Evolutionary conservation across 2,113 vertebrate species (phyloP), one percentile per base, ranked within the genome.

Genomic region (Cricetomys ansorgei): DNA sequence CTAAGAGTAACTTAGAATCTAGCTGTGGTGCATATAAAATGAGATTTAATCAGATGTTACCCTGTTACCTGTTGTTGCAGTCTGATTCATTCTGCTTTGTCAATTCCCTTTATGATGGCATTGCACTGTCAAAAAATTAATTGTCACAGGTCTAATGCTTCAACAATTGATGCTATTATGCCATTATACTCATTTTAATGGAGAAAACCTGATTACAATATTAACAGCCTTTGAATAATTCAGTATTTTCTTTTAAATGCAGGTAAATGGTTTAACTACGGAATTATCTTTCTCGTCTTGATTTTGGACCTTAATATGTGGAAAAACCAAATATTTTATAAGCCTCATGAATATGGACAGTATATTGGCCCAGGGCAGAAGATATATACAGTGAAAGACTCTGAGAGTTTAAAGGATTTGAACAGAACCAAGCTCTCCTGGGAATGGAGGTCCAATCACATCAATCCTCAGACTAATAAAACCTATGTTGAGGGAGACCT

Each of bases 231-330:
- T 94, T 89, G 90, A 85, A 96, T 91, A 94, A 95, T 98, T n/a
- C 95, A 95, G 7, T 96, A 83, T 92, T 98, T 98, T 94, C 98
- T 96, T 98, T 98, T 92, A 93, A 83, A 97, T 98, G 96, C 98
- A 99, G 99, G 99, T 70, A 99, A 99, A 98, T 99, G 99, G 99
- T 99, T 99, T 98, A 99, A 99, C 98, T 99, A 99, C 64, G 99
- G 99, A 43, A 99, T 99, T 98, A 99, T 99, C 98, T 99, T 99
- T 97, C 99, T 99, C 3, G 99, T 99, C 96, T 98, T 99, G 97
- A 99, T 99, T 97, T 98, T 99, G 99, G 99, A 99, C 98, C 99
- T 99, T 25, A 99, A 99, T 98, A 99, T 99, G 99, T 99, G 99
- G 99, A 99, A 99, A 98, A 99, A 99, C 97, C 99, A 99, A 98